phyloP scores from a whole-genome alignment of 1,140 invertebrate genomes.

The Odontomachus brunneus region DNA sequence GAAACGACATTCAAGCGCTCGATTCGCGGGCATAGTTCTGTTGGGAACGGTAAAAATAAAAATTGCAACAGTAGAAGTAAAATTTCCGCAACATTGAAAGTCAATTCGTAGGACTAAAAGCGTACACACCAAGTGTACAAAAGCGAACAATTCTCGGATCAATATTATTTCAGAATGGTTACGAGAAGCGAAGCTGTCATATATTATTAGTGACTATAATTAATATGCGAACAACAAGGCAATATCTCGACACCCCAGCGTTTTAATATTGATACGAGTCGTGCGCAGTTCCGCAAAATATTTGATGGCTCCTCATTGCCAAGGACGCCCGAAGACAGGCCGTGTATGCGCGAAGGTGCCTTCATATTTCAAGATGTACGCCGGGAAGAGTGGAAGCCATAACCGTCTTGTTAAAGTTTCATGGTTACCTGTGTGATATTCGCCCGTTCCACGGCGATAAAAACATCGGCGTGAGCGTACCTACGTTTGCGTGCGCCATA shows the following conservation, averaged over 20 bases:
- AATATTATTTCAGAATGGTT: too few relatives aligned
- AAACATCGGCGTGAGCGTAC: slow-evolving; percentile 10
- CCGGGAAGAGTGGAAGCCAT: neutral
- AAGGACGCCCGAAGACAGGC: slow-evolving; percentile 9
- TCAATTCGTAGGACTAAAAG: too few relatives aligned
- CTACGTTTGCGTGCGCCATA: slow-evolving; percentile 4
- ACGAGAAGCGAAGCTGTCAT: too few relatives aligned
- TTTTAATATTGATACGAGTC: neutral
- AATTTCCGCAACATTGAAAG: neutral
- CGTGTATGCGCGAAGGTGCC: neutral
- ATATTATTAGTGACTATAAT: too few relatives aligned
- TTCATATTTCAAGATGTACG: slow-evolving; percentile 41
- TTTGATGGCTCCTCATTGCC: slow-evolving; percentile 14
- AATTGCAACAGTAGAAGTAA: neutral
- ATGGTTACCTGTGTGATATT: slow-evolving; percentile 20
- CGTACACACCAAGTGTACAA: too few relatives aligned
- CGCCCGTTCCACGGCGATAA: slow-evolving; percentile 3
- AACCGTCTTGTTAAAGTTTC: slow-evolving; percentile 50
- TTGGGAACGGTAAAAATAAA: neutral
- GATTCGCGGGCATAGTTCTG: neutral
- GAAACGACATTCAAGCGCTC: neutral
- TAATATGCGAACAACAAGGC: too few relatives aligned
- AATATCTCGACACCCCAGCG: neutral
- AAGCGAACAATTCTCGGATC: too few relatives aligned
- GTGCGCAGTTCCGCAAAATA: slow-evolving; percentile 2